These are phyloP conservation scores for Norana najaformis DNA, from an alignment of 2,888 invertebrate species.

Conservation along the genomic window DNA sequence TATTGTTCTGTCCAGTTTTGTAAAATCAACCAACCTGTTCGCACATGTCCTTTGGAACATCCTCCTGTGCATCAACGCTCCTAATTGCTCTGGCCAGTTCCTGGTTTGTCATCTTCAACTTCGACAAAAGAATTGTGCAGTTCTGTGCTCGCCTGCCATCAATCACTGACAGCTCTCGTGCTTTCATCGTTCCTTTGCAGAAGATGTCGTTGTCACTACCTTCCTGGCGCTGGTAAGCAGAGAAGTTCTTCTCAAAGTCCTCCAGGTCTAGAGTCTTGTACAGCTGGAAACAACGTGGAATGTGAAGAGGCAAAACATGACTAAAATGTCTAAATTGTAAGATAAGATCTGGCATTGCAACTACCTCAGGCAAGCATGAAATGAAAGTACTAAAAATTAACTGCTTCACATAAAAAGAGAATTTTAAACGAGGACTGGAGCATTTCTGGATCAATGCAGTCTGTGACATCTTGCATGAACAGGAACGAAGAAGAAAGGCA, in stretches of 20 bases:
- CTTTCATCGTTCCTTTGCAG: conserved; percentile 27
- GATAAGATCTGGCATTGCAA: neutral
- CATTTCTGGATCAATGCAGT: too few relatives aligned
- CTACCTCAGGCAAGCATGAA: neutral
- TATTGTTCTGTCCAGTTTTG: neutral
- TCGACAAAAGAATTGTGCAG: conserved; percentile 92
- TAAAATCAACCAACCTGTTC: conserved; percentile 72
- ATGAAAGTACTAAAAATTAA: neutral
- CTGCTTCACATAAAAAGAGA: neutral
- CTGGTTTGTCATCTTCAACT: conserved; percentile 88
- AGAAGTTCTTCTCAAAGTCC: conserved; percentile 88
- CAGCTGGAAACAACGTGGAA: conserved; percentile 62
- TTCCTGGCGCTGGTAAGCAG: conserved; percentile 81
- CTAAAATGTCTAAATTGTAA: too few relatives aligned
- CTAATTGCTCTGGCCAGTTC: conserved; percentile 90
- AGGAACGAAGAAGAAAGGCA: too few relatives aligned
- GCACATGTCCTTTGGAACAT: conserved; percentile 94
- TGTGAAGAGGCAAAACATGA: conserved; percentile 77
- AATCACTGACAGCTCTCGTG: conserved; percentile 80
- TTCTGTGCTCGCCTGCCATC: conserved; percentile 95
- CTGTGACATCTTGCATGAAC: too few relatives aligned
- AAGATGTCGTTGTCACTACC: conserved; percentile 61
- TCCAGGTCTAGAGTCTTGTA: conserved; percentile 90
- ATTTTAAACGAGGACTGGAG: too few relatives aligned
- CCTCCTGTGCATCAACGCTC: conserved; percentile 91